Conservation (phyloP, 1,140 invertebrate genomes). For the Bombus superbus region DNA sequence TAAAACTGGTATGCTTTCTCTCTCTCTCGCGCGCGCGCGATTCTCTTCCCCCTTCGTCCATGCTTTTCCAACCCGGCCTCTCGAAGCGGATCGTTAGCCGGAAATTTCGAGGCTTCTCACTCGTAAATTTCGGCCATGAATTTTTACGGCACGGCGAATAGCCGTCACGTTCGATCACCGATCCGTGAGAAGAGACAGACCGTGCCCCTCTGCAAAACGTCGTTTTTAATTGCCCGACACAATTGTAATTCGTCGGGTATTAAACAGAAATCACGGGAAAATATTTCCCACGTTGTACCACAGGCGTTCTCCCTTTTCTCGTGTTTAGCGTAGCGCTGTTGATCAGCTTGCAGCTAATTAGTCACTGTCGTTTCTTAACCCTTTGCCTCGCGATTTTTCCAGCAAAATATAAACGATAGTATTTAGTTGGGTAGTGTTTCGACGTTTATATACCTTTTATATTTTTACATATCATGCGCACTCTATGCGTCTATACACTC, state of each 20-base stretch:
- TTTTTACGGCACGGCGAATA: constrained; percentile 50
- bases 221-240: constrained; percentile 18
- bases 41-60: not conserved
- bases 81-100: constrained; percentile 55
- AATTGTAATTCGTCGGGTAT: not conserved
- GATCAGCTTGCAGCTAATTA: not conserved
- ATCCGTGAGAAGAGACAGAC: not conserved
- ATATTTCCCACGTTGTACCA: too few species aligned
- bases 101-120: constrained; percentile 50
- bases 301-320: not conserved
- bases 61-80: not conserved
- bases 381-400: too few species aligned
- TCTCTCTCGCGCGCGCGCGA: not conserved
- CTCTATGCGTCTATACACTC: too few species aligned
- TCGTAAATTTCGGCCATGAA: constrained; percentile 64
- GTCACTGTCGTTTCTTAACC: not conserved
- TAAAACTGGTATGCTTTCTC: constrained; percentile 40
- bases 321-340: too few species aligned
- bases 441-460: too few species aligned
- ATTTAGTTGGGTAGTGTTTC: too few species aligned
- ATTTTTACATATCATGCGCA: too few species aligned
- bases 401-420: too few species aligned
- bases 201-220: not conserved
- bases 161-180: constrained; percentile 20
- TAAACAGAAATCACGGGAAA: not conserved